Percentiles rank a stretch among this genome's conserved stretches.
Evolutionary conservation across 2,888 invertebrate species (phyloP).

Genomic region (Dyspetes luteomarginatus): DNA sequence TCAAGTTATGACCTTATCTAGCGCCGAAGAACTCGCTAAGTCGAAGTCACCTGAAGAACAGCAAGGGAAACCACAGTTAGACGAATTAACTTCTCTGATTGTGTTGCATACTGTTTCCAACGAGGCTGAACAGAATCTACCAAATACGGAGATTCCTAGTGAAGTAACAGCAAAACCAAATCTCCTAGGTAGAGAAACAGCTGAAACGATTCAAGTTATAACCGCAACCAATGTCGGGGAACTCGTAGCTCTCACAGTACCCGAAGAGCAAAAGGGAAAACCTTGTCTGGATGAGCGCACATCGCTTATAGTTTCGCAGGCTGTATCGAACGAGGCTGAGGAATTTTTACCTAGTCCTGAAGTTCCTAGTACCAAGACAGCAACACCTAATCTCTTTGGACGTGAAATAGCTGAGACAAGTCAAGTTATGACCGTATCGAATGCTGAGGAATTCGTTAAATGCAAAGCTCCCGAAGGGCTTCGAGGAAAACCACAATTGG

Average conservation of each 20-base stretch:
- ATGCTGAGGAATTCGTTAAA: constrained; percentile 73
- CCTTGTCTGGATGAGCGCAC: constrained; percentile 74
- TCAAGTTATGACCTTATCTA: constrained; percentile 72
- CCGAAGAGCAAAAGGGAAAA: constrained; percentile 73
- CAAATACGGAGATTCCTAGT: constrained; percentile 55
- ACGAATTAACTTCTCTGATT: constrained; percentile 75
- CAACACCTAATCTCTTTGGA: constrained; percentile 77
- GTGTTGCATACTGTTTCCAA: constrained; percentile 70
- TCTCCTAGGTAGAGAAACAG: constrained; percentile 75
- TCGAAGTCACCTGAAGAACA: constrained; percentile 66
- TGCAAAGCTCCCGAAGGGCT: constrained; percentile 63
- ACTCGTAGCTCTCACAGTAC: constrained; percentile 62
- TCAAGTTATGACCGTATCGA: constrained; percentile 72
- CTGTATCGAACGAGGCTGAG: constrained; percentile 71
- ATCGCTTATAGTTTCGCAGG: constrained; percentile 73
- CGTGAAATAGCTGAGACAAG: constrained; percentile 77
- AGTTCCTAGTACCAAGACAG: constrained; percentile 77
- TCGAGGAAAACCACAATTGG: constrained; percentile 65
- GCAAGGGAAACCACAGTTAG: constrained; percentile 70
- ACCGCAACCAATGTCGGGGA: constrained; percentile 71
- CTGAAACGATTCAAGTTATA: constrained; percentile 78
- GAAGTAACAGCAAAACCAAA: constrained; percentile 70
- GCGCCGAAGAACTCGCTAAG: constrained; percentile 73
- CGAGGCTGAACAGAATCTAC: constrained; percentile 71
- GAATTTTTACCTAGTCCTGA: constrained; percentile 70